Percentiles rank a stretch among this genome's conserved stretches.
phyloP scores from a whole-genome alignment of 2,797 vertebrate species.

The Typhlichthys eigenmanni region DNA sequence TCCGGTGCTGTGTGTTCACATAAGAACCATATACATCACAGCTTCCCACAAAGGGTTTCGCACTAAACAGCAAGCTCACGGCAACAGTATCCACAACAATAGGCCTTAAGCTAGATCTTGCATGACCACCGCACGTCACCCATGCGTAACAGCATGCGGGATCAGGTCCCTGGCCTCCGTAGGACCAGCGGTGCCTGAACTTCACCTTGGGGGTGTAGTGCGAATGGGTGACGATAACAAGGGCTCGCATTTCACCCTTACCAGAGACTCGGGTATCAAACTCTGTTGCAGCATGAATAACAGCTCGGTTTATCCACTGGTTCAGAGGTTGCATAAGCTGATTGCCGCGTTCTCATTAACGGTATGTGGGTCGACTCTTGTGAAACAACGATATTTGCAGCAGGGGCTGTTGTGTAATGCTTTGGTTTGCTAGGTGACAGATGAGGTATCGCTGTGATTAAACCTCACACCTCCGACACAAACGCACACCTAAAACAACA shows the following conservation, averaged over 20 bases:
- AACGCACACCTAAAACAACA: slow-evolving; percentile 7
- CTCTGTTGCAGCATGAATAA: slow-evolving; percentile 38
- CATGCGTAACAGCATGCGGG: slow-evolving; percentile 32
- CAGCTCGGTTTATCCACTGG: slow-evolving; percentile 49
- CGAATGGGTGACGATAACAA: not conserved
- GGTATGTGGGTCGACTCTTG: slow-evolving; percentile 19
- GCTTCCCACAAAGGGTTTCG: too few relatives aligned
- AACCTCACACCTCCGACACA: not conserved
- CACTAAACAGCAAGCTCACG: too few relatives aligned
- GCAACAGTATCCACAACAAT: too few relatives aligned
- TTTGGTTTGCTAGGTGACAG: slow-evolving; percentile 19
- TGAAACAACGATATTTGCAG: slow-evolving; percentile 7
- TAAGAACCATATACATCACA: too few relatives aligned
- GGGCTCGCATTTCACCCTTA: slow-evolving; percentile 36
- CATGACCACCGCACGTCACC: slow-evolving; percentile 6
- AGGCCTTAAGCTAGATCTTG: too few relatives aligned
- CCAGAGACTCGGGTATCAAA: slow-evolving; percentile 53
- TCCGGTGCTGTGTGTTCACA: too few relatives aligned
- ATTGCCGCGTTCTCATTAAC: slow-evolving; percentile 23
- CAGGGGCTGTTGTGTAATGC: slow-evolving; percentile 35
- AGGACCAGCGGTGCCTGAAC: slow-evolving; percentile 10
- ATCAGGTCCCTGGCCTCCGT: slow-evolving; percentile 21
- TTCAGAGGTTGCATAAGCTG: slow-evolving; percentile 8
- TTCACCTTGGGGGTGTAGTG: slow-evolving; percentile 48
- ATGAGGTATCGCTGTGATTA: slow-evolving; percentile 10